phyloP scores from a whole-genome alignment of 2,797 vertebrate species.

The Trachurus trachurus region DNA sequence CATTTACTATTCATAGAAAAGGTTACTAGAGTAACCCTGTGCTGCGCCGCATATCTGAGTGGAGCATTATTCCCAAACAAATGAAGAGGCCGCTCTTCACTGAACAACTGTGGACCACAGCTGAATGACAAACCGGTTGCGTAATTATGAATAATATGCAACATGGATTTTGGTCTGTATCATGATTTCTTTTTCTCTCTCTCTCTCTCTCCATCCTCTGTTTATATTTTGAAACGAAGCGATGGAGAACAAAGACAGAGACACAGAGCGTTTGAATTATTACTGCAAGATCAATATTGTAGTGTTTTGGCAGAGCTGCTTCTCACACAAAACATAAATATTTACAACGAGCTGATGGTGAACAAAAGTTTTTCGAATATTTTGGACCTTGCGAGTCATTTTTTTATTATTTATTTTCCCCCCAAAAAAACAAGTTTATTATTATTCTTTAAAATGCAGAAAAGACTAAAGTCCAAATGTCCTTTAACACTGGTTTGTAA shows the following conservation, averaged over 20 bases:
- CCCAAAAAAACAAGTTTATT: neutral
- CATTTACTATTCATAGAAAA: constrained; percentile 82
- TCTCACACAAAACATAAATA: neutral
- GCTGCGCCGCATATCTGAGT: constrained; percentile 65
- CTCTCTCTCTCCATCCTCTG: neutral
- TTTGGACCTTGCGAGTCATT: neutral
- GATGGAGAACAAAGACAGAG: neutral
- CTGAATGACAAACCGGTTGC: constrained; percentile 59
- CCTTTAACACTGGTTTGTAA: neutral
- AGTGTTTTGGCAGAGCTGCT: neutral
- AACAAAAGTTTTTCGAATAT: neutral
- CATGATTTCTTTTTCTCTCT: neutral
- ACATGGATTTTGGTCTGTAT: neutral
- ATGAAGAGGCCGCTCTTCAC: constrained; percentile 60
- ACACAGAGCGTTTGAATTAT: neutral
- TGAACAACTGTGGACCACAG: constrained; percentile 29
- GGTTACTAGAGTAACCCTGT: constrained; percentile 76
- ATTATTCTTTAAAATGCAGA: neutral
- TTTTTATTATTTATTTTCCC: neutral
- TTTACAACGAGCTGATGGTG: neutral
- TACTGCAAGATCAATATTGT: neutral
- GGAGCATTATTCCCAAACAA: constrained; percentile 75
- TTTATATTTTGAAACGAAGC: neutral
- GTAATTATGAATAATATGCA: constrained; percentile 62
- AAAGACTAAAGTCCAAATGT: neutral